Evolutionary conservation across 2,113 vertebrate species (phyloP).

Genomic region (Vulpes ferrilata): DNA sequence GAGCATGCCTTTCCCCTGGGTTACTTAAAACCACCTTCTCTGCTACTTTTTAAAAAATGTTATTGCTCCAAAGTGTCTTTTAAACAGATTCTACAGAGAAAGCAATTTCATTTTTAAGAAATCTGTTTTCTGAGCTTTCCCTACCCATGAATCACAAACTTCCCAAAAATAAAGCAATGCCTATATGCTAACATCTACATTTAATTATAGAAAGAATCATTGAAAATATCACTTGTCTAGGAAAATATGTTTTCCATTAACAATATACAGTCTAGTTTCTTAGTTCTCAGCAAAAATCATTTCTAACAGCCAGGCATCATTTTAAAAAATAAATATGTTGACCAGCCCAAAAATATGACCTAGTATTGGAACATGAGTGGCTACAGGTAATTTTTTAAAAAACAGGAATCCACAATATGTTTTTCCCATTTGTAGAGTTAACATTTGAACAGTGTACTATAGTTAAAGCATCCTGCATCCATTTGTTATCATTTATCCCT

Average conservation of each 20-base stretch:
- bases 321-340: constrained; percentile 26
- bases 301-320: constrained; percentile 15
- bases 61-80: constrained; percentile 9
- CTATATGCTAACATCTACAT: constrained; percentile 20
- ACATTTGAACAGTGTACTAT: not conserved
- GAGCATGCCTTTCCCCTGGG: not conserved
- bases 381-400: not conserved
- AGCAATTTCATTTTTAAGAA: constrained; percentile 59
- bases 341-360: not conserved
- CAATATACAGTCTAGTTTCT: constrained; percentile 15
- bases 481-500: not conserved
- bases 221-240: constrained; percentile 30
- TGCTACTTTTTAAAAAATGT: not conserved
- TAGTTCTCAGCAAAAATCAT: constrained; percentile 55
- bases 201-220: constrained; percentile 49
- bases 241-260: constrained; percentile 38
- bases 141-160: not conserved
- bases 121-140: constrained; percentile 33
- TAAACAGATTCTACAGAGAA: constrained; percentile 18
- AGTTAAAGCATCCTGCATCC: not conserved
- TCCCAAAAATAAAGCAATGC: constrained; percentile 37
- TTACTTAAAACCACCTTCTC: constrained; percentile 30
- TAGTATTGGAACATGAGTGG: not conserved
- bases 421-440: not conserved
- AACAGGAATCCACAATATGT: not conserved